Evolutionary conservation across 2,797 vertebrate species (phyloP).

Genomic region (Brotula barbata): DNA sequence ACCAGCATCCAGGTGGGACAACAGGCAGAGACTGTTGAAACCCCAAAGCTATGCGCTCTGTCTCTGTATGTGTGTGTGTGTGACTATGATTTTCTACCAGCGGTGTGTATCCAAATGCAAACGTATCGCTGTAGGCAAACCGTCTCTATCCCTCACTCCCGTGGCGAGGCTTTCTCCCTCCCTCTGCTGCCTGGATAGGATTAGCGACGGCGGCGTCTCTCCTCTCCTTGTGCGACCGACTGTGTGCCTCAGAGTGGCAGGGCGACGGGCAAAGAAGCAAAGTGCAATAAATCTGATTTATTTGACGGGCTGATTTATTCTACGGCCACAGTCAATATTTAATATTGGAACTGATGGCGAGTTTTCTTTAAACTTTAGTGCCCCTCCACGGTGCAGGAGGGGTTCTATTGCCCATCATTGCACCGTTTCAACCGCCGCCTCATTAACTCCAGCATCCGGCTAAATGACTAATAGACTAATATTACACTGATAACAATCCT

Average conservation of each 20-base stretch:
- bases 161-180: constrained; percentile 45
- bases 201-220: constrained; percentile 46
- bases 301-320: too few species aligned
- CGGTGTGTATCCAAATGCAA: constrained; percentile 56
- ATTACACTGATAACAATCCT: constrained; percentile 71
- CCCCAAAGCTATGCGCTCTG: constrained; percentile 13
- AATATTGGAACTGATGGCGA: constrained; percentile 6
- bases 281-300: constrained; percentile 26
- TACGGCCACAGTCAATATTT: constrained; percentile 6
- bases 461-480: constrained; percentile 69
- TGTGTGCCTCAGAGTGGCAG: constrained; percentile 34
- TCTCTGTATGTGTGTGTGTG: constrained; percentile 11
- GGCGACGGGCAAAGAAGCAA: constrained; percentile 31
- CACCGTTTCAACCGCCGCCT: constrained; percentile 34
- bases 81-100: constrained; percentile 28
- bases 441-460: constrained; percentile 60
- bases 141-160: constrained; percentile 40
- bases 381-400: too few species aligned
- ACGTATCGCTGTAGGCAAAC: constrained; percentile 54
- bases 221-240: constrained; percentile 45
- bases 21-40: constrained; percentile 48
- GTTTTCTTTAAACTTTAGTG: too few species aligned
- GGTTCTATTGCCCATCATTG: constrained; percentile 17
- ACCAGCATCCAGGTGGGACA: constrained; percentile 64
- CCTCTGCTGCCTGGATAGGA: constrained; percentile 58